Conservation (phyloP, 2,113 vertebrate genomes). For the Rattus rattus region DNA sequence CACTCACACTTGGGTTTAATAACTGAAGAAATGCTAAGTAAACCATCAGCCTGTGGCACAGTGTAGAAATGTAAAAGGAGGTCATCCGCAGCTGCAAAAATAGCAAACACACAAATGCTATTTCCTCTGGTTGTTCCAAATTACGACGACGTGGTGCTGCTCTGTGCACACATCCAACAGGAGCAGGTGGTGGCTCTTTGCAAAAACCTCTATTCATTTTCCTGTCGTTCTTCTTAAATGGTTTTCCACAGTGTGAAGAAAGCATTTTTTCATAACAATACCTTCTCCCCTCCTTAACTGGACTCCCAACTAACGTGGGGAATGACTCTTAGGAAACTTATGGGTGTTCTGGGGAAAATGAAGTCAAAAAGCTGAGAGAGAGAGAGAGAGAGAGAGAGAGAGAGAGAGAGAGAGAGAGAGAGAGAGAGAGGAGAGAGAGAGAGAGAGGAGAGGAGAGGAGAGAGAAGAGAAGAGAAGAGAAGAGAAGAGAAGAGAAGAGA, state of each 20-base stretch:
- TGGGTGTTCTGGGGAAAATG: background rate
- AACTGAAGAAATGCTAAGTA: slow-evolving; percentile 31
- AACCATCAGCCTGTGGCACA: background rate
- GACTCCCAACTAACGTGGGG: background rate
- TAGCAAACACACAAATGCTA: background rate
- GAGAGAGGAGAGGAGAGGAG: no score
- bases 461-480: no score
- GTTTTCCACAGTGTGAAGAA: background rate
- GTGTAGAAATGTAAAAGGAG: slow-evolving; percentile 15
- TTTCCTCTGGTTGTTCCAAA: slow-evolving; percentile 30
- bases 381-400: fast-evolving
- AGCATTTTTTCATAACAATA: background rate
- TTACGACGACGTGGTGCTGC: background rate
- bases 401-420: no score
- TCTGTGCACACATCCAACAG: background rate
- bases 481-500: no score
- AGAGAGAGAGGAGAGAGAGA: no score
- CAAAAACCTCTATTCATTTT: background rate
- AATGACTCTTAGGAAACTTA: background rate
- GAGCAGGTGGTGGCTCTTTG: background rate
- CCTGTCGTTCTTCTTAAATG: background rate
- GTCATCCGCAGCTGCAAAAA: slow-evolving; percentile 16
- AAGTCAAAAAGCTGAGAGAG: background rate
- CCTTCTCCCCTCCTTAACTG: background rate
- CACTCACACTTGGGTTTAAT: background rate